Evolutionary conservation across 2,113 vertebrate genomes (phyloP).

Genomic region (Syrrhaptes paradoxus): DNA sequence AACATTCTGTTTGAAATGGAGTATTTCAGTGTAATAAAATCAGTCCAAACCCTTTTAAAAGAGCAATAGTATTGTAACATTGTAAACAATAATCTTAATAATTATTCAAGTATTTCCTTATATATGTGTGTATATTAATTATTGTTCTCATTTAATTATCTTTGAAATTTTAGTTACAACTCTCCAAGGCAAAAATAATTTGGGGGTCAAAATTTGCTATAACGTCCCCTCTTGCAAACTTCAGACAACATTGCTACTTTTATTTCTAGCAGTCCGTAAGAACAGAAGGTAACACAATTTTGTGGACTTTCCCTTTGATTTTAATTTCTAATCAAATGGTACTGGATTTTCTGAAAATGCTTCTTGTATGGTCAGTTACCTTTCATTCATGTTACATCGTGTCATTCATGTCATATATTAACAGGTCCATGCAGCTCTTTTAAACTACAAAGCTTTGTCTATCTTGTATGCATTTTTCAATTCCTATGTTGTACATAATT

Average conservation of each 20-base stretch:
- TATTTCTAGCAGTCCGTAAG: background rate
- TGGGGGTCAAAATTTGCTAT: conserved; percentile 36
- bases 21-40: background rate
- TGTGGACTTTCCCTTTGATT: background rate
- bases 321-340: background rate
- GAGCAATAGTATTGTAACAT: background rate
- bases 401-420: background rate
- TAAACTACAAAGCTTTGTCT: background rate
- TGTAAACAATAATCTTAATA: background rate
- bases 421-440: background rate
- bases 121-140: background rate
- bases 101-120: background rate
- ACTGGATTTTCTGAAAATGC: background rate
- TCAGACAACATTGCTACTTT: background rate
- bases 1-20: background rate
- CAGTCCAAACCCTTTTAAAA: background rate
- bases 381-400: background rate
- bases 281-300: background rate
- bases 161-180: conserved; percentile 53
- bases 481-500: background rate
- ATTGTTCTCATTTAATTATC: conserved; percentile 12
- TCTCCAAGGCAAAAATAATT: conserved; percentile 16
- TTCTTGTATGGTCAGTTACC: background rate
- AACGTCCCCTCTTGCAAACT: background rate
- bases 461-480: conserved; percentile 5